Base-by-base conservation (phyloP, 2,888 invertebrate genomes). In the Sthenelais limicola region DNA sequence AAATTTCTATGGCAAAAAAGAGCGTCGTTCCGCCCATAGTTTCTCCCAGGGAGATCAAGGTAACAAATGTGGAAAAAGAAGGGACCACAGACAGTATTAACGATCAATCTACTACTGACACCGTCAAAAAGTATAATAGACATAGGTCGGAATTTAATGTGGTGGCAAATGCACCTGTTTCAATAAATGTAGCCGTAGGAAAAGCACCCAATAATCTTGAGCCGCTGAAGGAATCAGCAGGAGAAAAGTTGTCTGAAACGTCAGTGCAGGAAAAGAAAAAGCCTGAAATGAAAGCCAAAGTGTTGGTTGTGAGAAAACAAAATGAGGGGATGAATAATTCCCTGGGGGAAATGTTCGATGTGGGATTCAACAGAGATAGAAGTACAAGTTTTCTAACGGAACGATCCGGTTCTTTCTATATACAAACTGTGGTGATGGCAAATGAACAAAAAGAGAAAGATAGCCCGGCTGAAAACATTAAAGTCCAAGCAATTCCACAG, bases 391-490 rank as follows among this genome's bases (percentile, higher is more conserved):
- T 62, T 43, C 35, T 62, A 5, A 3, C 24, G 38, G 62, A 62
- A 21, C 62, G 62, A 3, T 62, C 62, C 24, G 62, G 62, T 18
- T 62, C 62, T 15, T 38, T 62, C 62, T 62, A 62, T 21, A 62
- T 62, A 3, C 62, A 62, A 15, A 62, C 62, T 3, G 38, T 62
- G 3, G 43, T 43, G 9, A 62, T 38, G 62, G 62, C 38, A 21
- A 62, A 62, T 21, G 38, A 33, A 3, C 38, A 62, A 3, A 62
- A 38, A 26, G 62, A 43, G 9, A 51, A 7, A 51, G 51, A 21
- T 7, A 24, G 7, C 51, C 21, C 54, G 32, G 24, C 12, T 12
- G 38, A 38, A 35, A 24, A 51, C 7, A n/a, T 51, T 5, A 51
- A 7, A 7, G 24, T 51, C 12, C 43, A 15, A 43, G 43, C 43